Percentiles rank a stretch among this genome's conserved stretches.
Evolutionary conservation across 2,113 vertebrate genomes (phyloP).

Genomic region (Spheniscus mendiculus): DNA sequence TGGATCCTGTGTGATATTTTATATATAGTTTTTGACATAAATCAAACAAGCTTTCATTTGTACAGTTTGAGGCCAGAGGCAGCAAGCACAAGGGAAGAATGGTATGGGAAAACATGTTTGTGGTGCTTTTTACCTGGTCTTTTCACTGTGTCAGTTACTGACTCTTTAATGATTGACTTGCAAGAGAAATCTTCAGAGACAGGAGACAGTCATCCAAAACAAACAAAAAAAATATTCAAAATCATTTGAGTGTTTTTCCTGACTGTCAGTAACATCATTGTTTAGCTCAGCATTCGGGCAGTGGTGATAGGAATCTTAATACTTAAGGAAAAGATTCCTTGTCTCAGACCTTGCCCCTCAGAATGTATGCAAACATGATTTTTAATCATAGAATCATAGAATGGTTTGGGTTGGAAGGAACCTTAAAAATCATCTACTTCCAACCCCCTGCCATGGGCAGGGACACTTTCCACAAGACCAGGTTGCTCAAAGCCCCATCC

Average conservation of each 20-base stretch:
- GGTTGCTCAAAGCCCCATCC: too few relatives aligned
- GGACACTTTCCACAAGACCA: too few relatives aligned
- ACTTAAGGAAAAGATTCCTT: not conserved
- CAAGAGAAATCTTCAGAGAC: slow-evolving; percentile 23
- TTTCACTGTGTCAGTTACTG: not conserved
- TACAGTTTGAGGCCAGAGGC: slow-evolving; percentile 54
- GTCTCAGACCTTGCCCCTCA: not conserved
- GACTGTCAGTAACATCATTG: not conserved
- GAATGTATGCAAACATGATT: not conserved
- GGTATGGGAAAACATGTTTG: not conserved
- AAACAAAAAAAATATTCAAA: not conserved
- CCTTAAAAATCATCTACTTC: too few relatives aligned
- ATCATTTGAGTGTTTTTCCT: not conserved
- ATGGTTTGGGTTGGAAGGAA: too few relatives aligned
- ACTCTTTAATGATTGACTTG: slow-evolving; percentile 43
- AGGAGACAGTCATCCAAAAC: slow-evolving; percentile 17
- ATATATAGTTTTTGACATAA: slow-evolving; percentile 65
- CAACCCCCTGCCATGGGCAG: too few relatives aligned
- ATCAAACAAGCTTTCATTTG: slow-evolving; percentile 65
- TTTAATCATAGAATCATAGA: not conserved
- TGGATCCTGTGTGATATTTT: slow-evolving; percentile 60
- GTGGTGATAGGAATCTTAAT: not conserved
- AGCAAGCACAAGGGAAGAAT: slow-evolving; percentile 23
- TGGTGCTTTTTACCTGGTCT: slow-evolving; percentile 35
- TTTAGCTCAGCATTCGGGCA: not conserved